Conservation (phyloP, 2,888 invertebrate genomes). For the Labia minor region DNA sequence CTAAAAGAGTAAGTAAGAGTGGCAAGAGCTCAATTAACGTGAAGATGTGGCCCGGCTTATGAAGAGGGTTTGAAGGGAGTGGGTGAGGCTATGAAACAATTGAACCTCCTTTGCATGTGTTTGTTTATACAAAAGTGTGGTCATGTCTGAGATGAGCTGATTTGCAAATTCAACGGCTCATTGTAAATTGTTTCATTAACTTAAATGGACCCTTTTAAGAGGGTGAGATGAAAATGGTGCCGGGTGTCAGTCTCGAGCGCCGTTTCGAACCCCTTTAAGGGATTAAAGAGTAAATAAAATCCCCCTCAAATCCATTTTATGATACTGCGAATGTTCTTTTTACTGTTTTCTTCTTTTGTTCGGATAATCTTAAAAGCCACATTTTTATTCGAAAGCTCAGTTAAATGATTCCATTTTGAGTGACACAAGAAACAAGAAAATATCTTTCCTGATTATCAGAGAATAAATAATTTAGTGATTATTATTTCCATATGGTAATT, state of each 20-base stretch:
- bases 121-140: background rate
- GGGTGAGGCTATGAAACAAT: background rate
- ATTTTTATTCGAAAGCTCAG: no score
- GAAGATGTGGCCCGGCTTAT: background rate
- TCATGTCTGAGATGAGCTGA: background rate
- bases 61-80: no score
- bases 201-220: constrained; percentile 1
- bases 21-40: background rate
- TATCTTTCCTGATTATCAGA: no score
- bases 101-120: background rate
- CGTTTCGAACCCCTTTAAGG: background rate
- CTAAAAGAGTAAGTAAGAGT: no score
- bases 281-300: constrained; percentile 2
- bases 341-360: no score
- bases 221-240: background rate
- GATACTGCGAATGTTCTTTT: no score
- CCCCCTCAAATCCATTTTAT: background rate
- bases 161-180: constrained; percentile 7
- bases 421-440: no score
- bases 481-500: no score
- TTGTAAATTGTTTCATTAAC: constrained; percentile 13
- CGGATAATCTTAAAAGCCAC: no score
- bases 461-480: no score
- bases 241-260: background rate
- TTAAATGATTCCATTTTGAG: no score